Conservation (phyloP, 2,797 vertebrate species). For the Hypotaenidia okinawae region DNA sequence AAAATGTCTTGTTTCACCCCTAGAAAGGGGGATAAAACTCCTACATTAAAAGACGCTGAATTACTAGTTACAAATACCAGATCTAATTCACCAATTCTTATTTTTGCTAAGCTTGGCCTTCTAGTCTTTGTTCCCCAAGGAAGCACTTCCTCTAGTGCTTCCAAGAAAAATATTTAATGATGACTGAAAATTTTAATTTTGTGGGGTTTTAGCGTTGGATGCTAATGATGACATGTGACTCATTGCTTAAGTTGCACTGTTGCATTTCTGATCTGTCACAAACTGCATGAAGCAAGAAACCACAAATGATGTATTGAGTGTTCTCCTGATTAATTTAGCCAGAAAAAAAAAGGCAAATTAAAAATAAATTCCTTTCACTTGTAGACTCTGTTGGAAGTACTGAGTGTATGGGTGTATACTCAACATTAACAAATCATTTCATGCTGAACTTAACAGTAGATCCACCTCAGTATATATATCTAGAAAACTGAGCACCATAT, state of each 20-base stretch:
- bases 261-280: neutral
- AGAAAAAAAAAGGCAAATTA: fast-evolving
- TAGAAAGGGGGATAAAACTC: neutral
- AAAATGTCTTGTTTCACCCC: neutral
- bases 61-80: neutral
- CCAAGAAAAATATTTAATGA: neutral
- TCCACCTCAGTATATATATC: neutral
- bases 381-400: neutral
- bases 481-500: neutral
- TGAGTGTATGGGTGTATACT: neutral
- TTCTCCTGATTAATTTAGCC: neutral
- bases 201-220: neutral
- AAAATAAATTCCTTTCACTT: neutral
- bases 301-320: neutral
- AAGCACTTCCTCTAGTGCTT: neutral
- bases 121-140: neutral
- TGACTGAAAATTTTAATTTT: neutral
- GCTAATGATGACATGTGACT: neutral
- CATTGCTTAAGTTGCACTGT: neutral
- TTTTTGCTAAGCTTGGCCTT: neutral
- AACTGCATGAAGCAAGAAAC: neutral
- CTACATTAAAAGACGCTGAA: neutral
- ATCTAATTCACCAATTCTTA: neutral
- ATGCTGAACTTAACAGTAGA: neutral
- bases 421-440: constrained; percentile 27